Conservation (phyloP, 2,888 invertebrate species). For the Stomorhina lunata region DNA sequence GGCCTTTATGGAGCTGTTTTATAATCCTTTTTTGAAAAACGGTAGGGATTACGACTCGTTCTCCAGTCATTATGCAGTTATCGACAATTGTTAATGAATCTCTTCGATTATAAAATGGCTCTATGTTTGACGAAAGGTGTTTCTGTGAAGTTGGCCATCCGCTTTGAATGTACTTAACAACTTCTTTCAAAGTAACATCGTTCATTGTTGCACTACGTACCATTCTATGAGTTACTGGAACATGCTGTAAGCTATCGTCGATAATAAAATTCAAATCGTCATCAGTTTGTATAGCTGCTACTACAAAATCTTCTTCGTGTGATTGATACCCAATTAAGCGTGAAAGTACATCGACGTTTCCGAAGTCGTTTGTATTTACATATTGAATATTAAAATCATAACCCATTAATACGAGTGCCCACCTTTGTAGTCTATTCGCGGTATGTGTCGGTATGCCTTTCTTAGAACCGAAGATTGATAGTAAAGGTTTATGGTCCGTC, state of each 20-base stretch:
- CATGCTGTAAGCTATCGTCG: no score
- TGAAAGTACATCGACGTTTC: slow-evolving; percentile 1
- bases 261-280: no score
- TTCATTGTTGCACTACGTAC: no score
- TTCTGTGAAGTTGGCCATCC: neutral
- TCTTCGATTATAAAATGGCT: neutral
- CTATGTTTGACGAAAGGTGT: neutral
- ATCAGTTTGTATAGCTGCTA: neutral
- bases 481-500: no score
- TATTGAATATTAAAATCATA: slow-evolving; percentile 2
- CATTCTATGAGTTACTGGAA: no score
- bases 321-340: neutral
- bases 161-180: neutral
- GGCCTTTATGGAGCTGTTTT: neutral
- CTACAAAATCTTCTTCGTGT: neutral
- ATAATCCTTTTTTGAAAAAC: neutral
- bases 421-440: no score
- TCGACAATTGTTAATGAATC: neutral
- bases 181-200: no score
- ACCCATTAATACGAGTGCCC: neutral
- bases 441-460: slow-evolving; percentile 28
- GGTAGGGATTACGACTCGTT: neutral
- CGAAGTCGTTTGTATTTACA: slow-evolving; percentile 4
- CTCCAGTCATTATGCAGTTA: neutral
- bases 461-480: slow-evolving; percentile 17